Base-by-base conservation (phyloP, 30 jellyfish, hydroid and myxozoan species). In the Hydractinia echinata region DNA sequence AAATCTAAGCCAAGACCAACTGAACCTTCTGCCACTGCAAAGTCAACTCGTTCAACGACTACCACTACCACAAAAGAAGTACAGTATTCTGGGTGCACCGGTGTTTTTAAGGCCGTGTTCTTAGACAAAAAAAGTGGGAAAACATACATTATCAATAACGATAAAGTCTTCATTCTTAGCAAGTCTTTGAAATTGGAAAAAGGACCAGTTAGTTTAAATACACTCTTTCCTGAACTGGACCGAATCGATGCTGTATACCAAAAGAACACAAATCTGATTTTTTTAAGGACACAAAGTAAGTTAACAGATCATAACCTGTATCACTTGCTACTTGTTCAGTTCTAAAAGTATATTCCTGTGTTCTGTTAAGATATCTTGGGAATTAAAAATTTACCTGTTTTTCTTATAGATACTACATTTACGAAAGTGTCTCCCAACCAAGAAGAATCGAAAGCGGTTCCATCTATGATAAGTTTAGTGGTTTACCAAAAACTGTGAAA, bases 241-340 rank as follows among this genome's bases (percentile, higher is more conserved):
- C 76, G 86, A 56, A 92, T 87, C 20, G 96, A 91, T 79, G 86
- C 98, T 6, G 91, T 85, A 10, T 82, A 53, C 54, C 61, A 56
- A 62, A 68, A 77, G 20, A 76, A 50, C 5, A 88, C 66, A 4
- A 30, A 30, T 30, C 85, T 72, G 55, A 61, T 86, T 54, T 73
- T 91, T 86, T 82, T 76, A 77, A 72, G 6, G 94, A 87, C 13
- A 88, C 83, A 30, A 85, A 74, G 97, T 90, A 68, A 74, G 89
- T 88, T 20, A 13, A 51, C 69, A 11, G 69, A 3, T n/a, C 30
- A 6, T 15, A 71, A 9, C 15, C 30, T 4, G 2, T 1, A 0
- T 30, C 44, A 30, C 44, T 30, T 30, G 44, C 44, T 30, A 30
- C 44, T 30, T 30, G 1, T 30, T 30, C 44, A 30, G 44, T 30